phyloP scores from a whole-genome alignment of 2,888 invertebrate genomes.

The Luffia ferchaultella region DNA sequence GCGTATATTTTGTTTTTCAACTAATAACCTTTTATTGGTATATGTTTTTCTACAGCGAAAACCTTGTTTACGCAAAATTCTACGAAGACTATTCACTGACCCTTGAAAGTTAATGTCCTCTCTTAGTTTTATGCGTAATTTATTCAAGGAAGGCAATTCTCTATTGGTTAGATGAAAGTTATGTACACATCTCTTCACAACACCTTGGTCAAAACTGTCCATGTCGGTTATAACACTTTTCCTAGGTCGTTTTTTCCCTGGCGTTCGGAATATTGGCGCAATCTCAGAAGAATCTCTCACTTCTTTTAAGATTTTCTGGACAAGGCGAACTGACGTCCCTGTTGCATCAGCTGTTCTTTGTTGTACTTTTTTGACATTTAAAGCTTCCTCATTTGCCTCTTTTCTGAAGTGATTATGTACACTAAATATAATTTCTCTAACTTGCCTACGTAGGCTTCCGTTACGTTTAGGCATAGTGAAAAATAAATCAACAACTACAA shows the following conservation, averaged over 20 bases:
- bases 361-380: background rate
- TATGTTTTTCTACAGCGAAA: background rate
- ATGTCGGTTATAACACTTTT: background rate
- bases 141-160: background rate
- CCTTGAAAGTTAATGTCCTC: too few relatives aligned
- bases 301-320: background rate
- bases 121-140: background rate
- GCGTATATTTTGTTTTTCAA: background rate
- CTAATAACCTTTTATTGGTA: background rate
- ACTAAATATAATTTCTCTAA: background rate
- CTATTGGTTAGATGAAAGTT: background rate
- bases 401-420: background rate
- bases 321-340: background rate
- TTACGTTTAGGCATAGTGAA: background rate
- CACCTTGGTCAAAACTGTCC: background rate
- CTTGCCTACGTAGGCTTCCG: background rate
- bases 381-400: background rate
- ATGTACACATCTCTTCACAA: background rate
- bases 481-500: background rate
- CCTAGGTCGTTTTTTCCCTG: background rate
- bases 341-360: background rate
- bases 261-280: background rate
- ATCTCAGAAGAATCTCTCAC: background rate
- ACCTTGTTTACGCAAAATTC: background rate
- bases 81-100: background rate